phyloP scores from a whole-genome alignment of 2,888 invertebrate genomes.

The Achlya flavicornis region DNA sequence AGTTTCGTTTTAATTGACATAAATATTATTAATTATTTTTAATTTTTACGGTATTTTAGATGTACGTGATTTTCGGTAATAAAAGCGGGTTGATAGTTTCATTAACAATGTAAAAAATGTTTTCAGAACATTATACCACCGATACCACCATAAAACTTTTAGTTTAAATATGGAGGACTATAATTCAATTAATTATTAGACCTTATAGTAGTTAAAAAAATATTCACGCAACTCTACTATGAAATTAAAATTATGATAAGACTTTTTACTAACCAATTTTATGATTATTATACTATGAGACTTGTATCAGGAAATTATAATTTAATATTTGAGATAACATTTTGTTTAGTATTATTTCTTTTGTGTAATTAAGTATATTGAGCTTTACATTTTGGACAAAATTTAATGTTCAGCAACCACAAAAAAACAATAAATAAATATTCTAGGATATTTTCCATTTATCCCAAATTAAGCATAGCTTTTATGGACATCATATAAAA shows the following conservation, averaged over 20 bases:
- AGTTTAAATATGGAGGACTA: neutral
- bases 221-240: neutral
- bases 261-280: neutral
- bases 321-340: too few species aligned
- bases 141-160: neutral
- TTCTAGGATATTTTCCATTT: too few species aligned
- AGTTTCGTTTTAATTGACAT: neutral
- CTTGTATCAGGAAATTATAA: neutral
- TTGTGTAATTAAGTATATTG: too few species aligned
- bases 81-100: neutral
- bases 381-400: too few species aligned
- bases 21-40: neutral
- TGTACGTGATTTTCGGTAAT: neutral
- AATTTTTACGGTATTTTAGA: neutral
- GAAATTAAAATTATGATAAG: conserved; percentile 2
- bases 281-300: neutral
- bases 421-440: too few species aligned
- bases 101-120: neutral
- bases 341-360: too few species aligned
- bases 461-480: too few species aligned
- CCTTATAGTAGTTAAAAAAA: neutral
- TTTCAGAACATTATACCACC: too few species aligned
- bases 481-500: too few species aligned
- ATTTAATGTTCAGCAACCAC: too few species aligned
- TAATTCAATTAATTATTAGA: neutral